A percentile compares a stretch with the other conserved stretches of the same genome.
These are phyloP conservation scores for Macrophya alboannulata DNA, from an alignment of 2,888 invertebrate species.

Conservation along the genomic window DNA sequence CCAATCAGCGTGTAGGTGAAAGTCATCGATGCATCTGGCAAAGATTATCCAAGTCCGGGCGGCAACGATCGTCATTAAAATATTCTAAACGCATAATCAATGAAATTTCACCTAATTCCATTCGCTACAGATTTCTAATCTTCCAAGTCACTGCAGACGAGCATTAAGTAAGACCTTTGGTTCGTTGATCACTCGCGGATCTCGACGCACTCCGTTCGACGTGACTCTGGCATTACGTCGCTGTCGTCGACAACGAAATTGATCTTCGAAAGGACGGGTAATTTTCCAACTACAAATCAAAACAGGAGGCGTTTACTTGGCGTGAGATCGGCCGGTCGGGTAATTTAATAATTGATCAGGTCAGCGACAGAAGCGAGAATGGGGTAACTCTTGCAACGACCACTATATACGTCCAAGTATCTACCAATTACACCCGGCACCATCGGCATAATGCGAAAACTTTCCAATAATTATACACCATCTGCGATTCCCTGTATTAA, in stretches of 20 bases:
- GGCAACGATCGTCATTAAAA: conserved; percentile 11
- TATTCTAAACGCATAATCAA: not conserved
- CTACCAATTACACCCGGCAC: conserved; percentile 43
- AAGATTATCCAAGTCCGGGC: not conserved
- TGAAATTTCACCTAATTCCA: not conserved
- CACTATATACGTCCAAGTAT: conserved; percentile 10
- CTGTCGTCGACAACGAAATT: conserved; percentile 1
- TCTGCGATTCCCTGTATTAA: conserved; percentile 49
- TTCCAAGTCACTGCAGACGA: not conserved
- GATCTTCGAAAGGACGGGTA: conserved; percentile 22
- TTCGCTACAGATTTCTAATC: not conserved
- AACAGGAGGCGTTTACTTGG: conserved; percentile 31
- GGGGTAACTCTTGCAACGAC: conserved; percentile 28
- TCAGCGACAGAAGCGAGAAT: conserved; percentile 53
- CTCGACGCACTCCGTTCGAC: not conserved
- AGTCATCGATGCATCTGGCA: conserved; percentile 40
- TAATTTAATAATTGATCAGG: conserved; percentile 49
- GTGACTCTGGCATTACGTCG: not conserved
- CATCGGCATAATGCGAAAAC: conserved; percentile 48
- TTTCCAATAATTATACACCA: conserved; percentile 55
- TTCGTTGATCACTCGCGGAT: not conserved
- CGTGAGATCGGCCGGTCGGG: conserved; percentile 17
- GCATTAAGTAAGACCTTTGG: not conserved
- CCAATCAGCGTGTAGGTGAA: conserved; percentile 44
- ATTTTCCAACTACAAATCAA: conserved; percentile 44